A percentile compares a stretch with the other conserved stretches of the same genome.
These are phyloP conservation scores for Nemotelus pantherinus DNA, from an alignment of 2,888 invertebrate species.

Conservation along the genomic window DNA sequence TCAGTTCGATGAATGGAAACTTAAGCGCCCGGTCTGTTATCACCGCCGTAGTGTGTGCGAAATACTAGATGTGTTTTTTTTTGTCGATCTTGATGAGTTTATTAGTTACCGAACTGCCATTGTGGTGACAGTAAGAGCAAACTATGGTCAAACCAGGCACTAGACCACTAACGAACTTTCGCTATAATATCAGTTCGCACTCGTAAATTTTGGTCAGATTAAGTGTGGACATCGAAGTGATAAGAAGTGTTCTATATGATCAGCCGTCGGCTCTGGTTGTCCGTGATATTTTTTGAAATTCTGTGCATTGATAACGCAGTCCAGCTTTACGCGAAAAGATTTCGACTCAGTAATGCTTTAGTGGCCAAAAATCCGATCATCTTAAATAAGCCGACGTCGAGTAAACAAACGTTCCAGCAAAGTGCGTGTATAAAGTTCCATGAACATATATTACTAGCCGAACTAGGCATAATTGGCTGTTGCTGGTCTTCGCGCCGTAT, in stretches of 20 bases:
- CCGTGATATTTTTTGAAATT: too few species aligned
- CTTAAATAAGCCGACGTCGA: neutral
- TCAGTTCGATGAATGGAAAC: slow-evolving; percentile 5
- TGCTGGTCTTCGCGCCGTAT: slow-evolving; percentile 14
- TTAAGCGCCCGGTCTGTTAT: neutral
- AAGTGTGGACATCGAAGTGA: slow-evolving; percentile 20
- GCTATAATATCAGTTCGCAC: slow-evolving; percentile 17
- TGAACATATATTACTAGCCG: neutral
- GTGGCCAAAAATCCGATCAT: too few species aligned
- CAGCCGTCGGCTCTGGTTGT: too few species aligned
- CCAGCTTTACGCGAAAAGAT: too few species aligned
- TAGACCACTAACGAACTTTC: slow-evolving; percentile 1
- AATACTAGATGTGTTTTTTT: neutral
- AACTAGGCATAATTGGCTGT: slow-evolving; percentile 34
- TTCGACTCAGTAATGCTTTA: too few species aligned
- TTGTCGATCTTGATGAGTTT: slow-evolving; percentile 5
- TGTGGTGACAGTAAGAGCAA: neutral
- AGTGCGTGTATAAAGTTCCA: neutral
- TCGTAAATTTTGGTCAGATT: slow-evolving; percentile 30
- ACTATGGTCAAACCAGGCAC: neutral
- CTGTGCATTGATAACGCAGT: too few species aligned
- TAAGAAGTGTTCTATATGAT: slow-evolving; percentile 1
- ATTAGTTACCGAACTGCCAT: neutral
- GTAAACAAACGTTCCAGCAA: neutral
- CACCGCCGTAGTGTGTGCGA: too few species aligned